Evolutionary conservation across 1,140 invertebrate genomes (phyloP).

Genomic region (Trichonephila clavipes): DNA sequence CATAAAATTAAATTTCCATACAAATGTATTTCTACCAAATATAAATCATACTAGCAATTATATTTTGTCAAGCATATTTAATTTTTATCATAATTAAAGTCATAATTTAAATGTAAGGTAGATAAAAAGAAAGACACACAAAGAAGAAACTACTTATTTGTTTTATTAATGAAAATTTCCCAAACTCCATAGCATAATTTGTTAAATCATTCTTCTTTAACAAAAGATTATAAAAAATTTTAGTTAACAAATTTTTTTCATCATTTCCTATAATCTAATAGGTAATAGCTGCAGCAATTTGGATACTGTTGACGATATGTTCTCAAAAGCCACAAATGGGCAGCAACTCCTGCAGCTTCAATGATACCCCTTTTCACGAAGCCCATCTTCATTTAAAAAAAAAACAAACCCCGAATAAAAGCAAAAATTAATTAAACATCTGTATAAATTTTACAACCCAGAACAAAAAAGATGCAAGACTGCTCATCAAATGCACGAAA

Average conservation of each 20-base stretch:
- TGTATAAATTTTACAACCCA: conserved; percentile 74
- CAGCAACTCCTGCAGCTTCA: conserved; percentile 68
- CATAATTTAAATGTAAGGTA: not conserved
- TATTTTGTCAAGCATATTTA: too few species aligned
- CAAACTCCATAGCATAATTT: conserved; percentile 77
- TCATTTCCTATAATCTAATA: conserved; percentile 59
- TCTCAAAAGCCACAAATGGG: conserved; percentile 70
- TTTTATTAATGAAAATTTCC: conserved; percentile 77
- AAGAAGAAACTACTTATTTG: conserved; percentile 75
- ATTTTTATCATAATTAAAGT: too few species aligned
- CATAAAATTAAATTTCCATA: too few species aligned
- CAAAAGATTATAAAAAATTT: conserved; percentile 77
- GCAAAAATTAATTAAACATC: not conserved
- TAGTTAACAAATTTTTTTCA: conserved; percentile 72
- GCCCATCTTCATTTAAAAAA: not conserved
- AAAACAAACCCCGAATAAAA: conserved; percentile 14
- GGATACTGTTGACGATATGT: conserved; percentile 73
- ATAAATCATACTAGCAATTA: too few species aligned
- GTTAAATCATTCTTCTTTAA: conserved; percentile 72
- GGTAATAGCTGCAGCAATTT: conserved; percentile 72
- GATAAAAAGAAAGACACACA: conserved; percentile 28
- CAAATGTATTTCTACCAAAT: too few species aligned
- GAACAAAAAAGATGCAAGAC: conserved; percentile 71
- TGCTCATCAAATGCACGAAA: conserved; percentile 64
- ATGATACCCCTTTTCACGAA: conserved; percentile 35